Base-by-base conservation (phyloP, 1,140 invertebrate species). In the Prorops nasuta region DNA sequence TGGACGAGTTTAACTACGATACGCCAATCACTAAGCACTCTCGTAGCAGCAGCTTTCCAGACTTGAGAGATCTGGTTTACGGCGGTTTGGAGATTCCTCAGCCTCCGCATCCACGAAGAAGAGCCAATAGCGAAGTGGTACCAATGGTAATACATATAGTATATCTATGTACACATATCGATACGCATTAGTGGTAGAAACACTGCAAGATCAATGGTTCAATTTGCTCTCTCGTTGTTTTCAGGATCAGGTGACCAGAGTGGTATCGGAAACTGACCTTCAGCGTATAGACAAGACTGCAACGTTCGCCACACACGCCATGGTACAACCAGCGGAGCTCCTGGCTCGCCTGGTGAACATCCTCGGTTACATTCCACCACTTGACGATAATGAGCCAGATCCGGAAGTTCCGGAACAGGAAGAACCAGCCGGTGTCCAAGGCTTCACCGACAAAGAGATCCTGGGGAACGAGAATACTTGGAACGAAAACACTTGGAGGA, bases 201-300 rank as follows among this genome's bases (percentile, higher is more conserved):
- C n/a, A n/a, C n/a, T n/a, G n/a, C n/a, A n/a, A n/a, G n/a, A n/a
- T n/a, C n/a, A n/a, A n/a, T n/a, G n/a, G n/a, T n/a, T n/a, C n/a
- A n/a, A n/a, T n/a, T n/a, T n/a, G n/a, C n/a, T n/a, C n/a, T n/a
- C n/a, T n/a, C n/a, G n/a, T 32, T 43, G 41, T 12, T 43, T 49
- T 57, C 38, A 69, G 68, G 71, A 76, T 15, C 75, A 80, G 50
- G 74, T 86, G 32, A 72, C 79, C n/a, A 75, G 84, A 19, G 83
- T 85, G 19, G 83, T 86, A 44, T 90, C 87, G 3, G 88, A 90
- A 62, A 87, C 85, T 0, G 88, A 91, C 67, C 70, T 91, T 12
- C 81, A 86, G 56, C 80, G 84, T 18, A 89, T 91, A 47, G 88
- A 92, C 59, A 86, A 86, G 59, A 84, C 84, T 44, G 86, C 84